Evolutionary conservation across 23 tunicate genomes (phyloP), one percentile per base, ranked within the genome.

Genomic region (Phallusia fumigata): DNA sequence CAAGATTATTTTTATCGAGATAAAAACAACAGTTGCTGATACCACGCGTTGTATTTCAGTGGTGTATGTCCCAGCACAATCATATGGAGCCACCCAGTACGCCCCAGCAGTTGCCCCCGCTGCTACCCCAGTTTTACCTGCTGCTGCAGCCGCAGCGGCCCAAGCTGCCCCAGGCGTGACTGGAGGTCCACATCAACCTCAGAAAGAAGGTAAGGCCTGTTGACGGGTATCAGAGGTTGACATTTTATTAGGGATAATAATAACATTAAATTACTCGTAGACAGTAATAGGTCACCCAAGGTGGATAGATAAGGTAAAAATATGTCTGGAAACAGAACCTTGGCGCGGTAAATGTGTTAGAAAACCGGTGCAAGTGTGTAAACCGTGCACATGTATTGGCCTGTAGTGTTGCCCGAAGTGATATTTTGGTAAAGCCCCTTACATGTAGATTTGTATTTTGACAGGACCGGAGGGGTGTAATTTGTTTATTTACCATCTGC

Each of bases 381-480:
- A 40, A 10, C 10, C 47, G n/a, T n/a, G n/a, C n/a, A n/a, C n/a
- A n/a, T n/a, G n/a, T n/a, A n/a, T n/a, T 40, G 8, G 47, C 47
- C 10, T 40, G 47, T 3, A 10, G 10, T 40, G 47, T 40, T 5
- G 47, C 47, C 10, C 8, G 5, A 10, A 58, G 69, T 24, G 26
- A 58, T 58, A 58, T 21, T 58, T 21, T 58, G 13, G 69, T 58
- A 1, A 58, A 58, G 69, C 28, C 13, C 28, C 13, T 58, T 58
- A 58, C 26, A 22, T 58, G 28, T 58, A 21, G 69, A 74, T 19
- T 30, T 32, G n/a, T 19, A 10, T 32, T 76, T 72, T 49, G 65
- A n/a, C 73, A 93, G 97, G 98, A 2, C 98, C 98, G 31, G 98
- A 94, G 36, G 98, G 98, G 13, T 94, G 98, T 84, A 94, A 94